Evolutionary conservation across 2,888 invertebrate genomes (phyloP).

Genomic region (Campopleginae sp.): DNA sequence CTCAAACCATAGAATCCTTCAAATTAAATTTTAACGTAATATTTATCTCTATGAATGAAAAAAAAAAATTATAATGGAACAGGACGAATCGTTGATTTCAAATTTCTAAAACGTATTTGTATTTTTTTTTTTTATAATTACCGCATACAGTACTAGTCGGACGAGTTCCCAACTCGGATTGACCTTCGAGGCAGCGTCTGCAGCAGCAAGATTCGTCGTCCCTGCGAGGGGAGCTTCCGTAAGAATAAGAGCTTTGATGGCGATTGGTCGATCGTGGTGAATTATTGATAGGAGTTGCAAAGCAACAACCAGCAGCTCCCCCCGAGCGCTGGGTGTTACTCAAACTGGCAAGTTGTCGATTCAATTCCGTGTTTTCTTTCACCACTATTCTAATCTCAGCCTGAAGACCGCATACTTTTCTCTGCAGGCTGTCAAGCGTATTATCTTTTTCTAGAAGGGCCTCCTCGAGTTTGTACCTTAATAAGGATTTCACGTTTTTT

Average conservation of each 20-base stretch:
- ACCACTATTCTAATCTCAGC: conserved; percentile 88
- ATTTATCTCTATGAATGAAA: too few species aligned
- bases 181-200: conserved; percentile 68
- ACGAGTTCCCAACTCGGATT: conserved; percentile 65
- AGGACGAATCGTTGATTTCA: neutral
- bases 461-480: conserved; percentile 88
- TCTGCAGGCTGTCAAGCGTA: conserved; percentile 87
- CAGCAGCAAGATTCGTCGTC: conserved; percentile 73
- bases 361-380: conserved; percentile 87
- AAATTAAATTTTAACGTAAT: too few species aligned
- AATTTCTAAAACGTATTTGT: neutral
- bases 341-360: conserved; percentile 84
- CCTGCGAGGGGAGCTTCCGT: conserved; percentile 61
- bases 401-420: conserved; percentile 87
- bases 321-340: conserved; percentile 71
- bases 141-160: conserved; percentile 68
- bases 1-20: neutral
- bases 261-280: conserved; percentile 63
- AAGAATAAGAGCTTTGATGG: conserved; percentile 64
- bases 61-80: neutral
- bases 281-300: conserved; percentile 69
- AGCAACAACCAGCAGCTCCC: conserved; percentile 71
- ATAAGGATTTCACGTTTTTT: conserved; percentile 4
- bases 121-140: conserved; percentile 47
- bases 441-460: conserved; percentile 88